A percentile compares a stretch with the other conserved stretches of the same genome.
phyloP scores from a whole-genome alignment of 1,140 invertebrate species.

The Caenorhabditis briggsae region DNA sequence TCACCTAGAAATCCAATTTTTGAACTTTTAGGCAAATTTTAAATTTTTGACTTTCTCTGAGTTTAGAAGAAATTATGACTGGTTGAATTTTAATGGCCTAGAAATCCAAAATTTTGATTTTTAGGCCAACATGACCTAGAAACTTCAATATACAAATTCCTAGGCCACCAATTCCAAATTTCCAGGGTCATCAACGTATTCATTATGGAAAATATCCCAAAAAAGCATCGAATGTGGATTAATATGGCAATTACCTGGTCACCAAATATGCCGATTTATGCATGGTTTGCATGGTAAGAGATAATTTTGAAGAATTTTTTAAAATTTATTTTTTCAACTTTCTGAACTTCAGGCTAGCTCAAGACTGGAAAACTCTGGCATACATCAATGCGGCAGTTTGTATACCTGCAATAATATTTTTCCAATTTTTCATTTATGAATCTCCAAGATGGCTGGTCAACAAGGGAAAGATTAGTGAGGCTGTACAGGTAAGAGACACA shows the following conservation, averaged over 20 bases:
- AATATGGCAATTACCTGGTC: slow-evolving; percentile 67
- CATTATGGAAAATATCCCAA: slow-evolving; percentile 67
- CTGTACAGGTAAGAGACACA: neutral
- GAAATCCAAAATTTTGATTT: too few species aligned
- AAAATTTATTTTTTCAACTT: neutral
- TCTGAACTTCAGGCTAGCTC: neutral
- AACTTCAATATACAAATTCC: neutral
- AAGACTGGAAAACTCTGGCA: slow-evolving; percentile 49
- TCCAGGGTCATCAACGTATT: slow-evolving; percentile 65
- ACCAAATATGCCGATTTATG: slow-evolving; percentile 56
- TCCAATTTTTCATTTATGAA: slow-evolving; percentile 62
- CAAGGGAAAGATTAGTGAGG: slow-evolving; percentile 54
- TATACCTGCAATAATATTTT: slow-evolving; percentile 62
- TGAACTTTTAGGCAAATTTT: too few species aligned
- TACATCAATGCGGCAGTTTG: slow-evolving; percentile 48
- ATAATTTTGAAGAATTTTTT: neutral
- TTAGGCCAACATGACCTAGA: too few species aligned
- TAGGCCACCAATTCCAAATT: neutral
- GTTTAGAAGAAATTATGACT: too few species aligned
- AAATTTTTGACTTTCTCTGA: too few species aligned
- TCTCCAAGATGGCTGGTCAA: slow-evolving; percentile 63
- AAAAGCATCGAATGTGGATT: slow-evolving; percentile 68
- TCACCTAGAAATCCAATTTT: too few species aligned
- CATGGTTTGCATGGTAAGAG: slow-evolving; percentile 47
- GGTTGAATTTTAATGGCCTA: too few species aligned